Base-by-base conservation (phyloP, 2,797 vertebrate species). In the Thamnophis elegans region DNA sequence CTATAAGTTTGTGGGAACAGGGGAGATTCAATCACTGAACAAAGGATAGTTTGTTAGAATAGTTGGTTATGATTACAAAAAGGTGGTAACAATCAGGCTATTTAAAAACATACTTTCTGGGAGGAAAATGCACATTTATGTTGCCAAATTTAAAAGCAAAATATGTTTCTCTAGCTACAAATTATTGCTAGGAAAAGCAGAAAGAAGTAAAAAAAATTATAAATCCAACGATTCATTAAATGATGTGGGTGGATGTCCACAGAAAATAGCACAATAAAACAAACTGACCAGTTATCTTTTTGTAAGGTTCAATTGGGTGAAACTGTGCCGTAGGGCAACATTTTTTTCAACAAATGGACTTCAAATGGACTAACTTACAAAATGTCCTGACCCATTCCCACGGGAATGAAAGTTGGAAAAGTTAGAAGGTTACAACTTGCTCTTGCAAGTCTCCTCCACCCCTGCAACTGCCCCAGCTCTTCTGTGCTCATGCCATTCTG, bases 41-140 rank as follows among this genome's bases (percentile, higher is more conserved):
- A 98, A 98, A 98, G 97, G 97, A 92, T 94, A 97, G 98, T 98
- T 97, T 98, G 97, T 98, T 97, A 96, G 96, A 96, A 95, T 94
- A 95, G 95, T 98, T 96, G 97, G 90, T 97, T 96, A 96, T 97
- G 96, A 97, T 98, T 97, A 97, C 96, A 95, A 97, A 97, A 97
- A 97, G 96, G 97, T 97, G 95, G 95, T 93, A 94, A 94, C 32
- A 90, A 94, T 97, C 94, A 93, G 94, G 92, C 93, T 93, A 92
- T 96, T 97, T 97, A 94, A 95, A 96, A 95, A 89, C 90, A 73
- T 93, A 54, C 78, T 89, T 96, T 97, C 95, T 96, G 95, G 96
- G 55, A 96, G 95, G 96, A 91, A 96, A 96, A 97, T 32, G 28
- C 92, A 94, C 97, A 92, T 97, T 97, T 93, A 94, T 95, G 93